These are phyloP conservation scores for Darevskia nairensis DNA, from an alignment of 2,797 vertebrate species.

Conservation along the genomic window DNA sequence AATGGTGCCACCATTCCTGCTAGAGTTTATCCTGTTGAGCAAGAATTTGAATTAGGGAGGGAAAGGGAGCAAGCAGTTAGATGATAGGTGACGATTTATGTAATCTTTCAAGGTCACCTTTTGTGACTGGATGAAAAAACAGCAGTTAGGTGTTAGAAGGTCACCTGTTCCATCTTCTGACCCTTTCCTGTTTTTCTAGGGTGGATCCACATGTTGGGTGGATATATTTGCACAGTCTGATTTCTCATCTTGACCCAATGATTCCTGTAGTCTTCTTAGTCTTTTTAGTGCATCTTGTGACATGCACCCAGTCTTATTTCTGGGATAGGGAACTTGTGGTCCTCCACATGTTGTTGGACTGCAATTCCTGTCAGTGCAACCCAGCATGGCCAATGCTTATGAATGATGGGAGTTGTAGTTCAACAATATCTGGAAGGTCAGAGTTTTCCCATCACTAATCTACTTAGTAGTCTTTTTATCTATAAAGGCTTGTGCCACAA, in stretches of 20 bases:
- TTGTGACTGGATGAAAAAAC: not conserved
- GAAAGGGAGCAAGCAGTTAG: not conserved
- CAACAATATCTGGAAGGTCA: not conserved
- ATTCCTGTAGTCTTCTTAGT: no score
- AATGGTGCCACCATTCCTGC: not conserved
- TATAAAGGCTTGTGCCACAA: not conserved
- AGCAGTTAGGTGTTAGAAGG: not conserved
- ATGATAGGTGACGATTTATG: not conserved
- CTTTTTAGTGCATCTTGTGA: no score
- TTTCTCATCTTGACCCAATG: not conserved
- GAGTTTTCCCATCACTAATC: not conserved
- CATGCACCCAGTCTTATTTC: no score
- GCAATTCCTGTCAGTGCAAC: no score
- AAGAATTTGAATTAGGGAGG: not conserved
- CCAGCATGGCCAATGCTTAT: no score
- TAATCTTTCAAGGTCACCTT: conserved; percentile 6
- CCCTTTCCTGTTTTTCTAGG: not conserved
- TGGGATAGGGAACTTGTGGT: no score
- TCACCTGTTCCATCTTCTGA: not conserved
- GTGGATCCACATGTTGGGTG: no score
- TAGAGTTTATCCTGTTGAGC: not conserved
- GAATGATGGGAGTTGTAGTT: not conserved
- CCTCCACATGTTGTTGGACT: no score
- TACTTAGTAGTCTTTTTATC: not conserved
- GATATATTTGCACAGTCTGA: not conserved